Percentiles rank a stretch among this genome's conserved stretches.
Conservation (phyloP, 2,888 invertebrate species). For the Linyphia triangularis region DNA sequence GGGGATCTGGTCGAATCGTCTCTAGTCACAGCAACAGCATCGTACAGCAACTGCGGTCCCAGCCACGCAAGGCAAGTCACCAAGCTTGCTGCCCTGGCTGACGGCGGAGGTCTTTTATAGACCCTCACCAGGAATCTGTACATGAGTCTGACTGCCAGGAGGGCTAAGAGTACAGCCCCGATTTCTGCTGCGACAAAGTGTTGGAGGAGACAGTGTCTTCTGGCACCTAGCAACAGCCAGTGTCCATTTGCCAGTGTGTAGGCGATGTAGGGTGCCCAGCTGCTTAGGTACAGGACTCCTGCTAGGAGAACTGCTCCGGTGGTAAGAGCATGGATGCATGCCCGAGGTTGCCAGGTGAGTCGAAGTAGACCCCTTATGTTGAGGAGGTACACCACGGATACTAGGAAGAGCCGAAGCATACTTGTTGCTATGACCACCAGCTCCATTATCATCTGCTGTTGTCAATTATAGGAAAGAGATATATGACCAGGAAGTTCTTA, state of each 20-base stretch:
- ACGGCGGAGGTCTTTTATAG: constrained; percentile 52
- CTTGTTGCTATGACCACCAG: constrained; percentile 65
- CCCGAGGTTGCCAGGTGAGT: constrained; percentile 60
- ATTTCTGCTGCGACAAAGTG: constrained; percentile 73
- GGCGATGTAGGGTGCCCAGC: constrained; percentile 74
- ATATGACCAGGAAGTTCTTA: too few relatives aligned
- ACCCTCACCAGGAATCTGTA: constrained; percentile 61
- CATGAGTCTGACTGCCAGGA: constrained; percentile 67
- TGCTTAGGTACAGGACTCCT: constrained; percentile 68
- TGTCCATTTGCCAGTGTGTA: constrained; percentile 73
- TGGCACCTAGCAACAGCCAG: constrained; percentile 67
- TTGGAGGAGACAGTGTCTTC: constrained; percentile 73
- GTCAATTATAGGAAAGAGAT: too few relatives aligned
- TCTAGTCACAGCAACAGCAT: constrained; percentile 64
- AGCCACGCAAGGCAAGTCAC: constrained; percentile 72
- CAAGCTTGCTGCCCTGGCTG: constrained; percentile 65
- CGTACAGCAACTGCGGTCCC: constrained; percentile 73
- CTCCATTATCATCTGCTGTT: constrained; percentile 60
- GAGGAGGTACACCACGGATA: constrained; percentile 62
- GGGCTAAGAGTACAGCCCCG: constrained; percentile 63
- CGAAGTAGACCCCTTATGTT: constrained; percentile 66
- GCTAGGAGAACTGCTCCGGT: constrained; percentile 69
- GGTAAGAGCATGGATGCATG: constrained; percentile 70
- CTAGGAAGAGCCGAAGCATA: constrained; percentile 61
- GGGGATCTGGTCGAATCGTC: constrained; percentile 66